phyloP scores from a whole-genome alignment of 53 echinoderm and acorn worm genomes.

The Luidia sarsii region DNA sequence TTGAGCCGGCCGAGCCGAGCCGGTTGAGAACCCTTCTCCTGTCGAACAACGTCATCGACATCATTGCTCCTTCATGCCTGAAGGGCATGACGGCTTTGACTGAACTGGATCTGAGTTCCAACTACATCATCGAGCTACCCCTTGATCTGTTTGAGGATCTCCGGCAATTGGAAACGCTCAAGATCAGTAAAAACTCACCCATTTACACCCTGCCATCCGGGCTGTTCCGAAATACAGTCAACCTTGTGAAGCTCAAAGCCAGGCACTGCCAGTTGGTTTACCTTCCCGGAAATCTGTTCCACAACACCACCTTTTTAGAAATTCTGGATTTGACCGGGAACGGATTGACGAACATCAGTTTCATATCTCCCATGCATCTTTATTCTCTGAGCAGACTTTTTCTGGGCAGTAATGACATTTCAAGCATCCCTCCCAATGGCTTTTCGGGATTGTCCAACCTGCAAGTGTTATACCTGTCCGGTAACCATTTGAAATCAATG shows the following conservation, averaged over 20 bases:
- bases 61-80: conserved; percentile 29
- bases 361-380: neutral
- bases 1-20: neutral
- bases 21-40: conserved; percentile 9
- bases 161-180: conserved; percentile 1
- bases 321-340: conserved; percentile 37
- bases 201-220: conserved; percentile 10
- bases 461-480: conserved; percentile 19
- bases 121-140: conserved; percentile 36
- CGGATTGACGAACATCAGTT: neutral
- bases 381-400: conserved; percentile 2
- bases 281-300: conserved; percentile 8
- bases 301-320: conserved; percentile 11
- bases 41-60: conserved; percentile 21
- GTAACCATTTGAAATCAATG: conserved; percentile 26
- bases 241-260: neutral
- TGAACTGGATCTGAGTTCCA: conserved; percentile 31
- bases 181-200: conserved; percentile 19
- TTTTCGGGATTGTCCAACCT: neutral
- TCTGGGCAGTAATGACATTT: conserved; percentile 9
- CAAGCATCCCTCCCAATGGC: neutral
- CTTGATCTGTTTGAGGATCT: conserved; percentile 25
- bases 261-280: conserved; percentile 7
- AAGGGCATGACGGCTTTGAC: neutral
- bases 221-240: neutral